A percentile compares a stretch with the other conserved stretches of the same genome.
These are phyloP conservation scores for Enteromius fasciolatus DNA, from an alignment of 2,797 vertebrate genomes.

Conservation along the genomic window DNA sequence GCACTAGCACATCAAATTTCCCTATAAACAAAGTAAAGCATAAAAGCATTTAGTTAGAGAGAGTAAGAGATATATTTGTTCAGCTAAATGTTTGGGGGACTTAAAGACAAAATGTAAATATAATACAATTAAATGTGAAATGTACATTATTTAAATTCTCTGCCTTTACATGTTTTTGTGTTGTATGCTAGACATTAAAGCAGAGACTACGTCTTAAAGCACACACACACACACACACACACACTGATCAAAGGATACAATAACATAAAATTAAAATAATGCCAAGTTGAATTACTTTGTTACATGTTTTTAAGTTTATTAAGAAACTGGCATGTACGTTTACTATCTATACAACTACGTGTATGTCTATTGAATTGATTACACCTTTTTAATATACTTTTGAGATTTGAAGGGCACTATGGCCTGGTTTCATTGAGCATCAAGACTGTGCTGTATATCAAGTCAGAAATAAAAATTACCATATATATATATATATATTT, in stretches of 20 bases:
- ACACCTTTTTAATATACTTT: neutral
- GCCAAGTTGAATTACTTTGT: neutral
- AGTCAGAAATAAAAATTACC: constrained; percentile 55
- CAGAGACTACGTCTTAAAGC: neutral
- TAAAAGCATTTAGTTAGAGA: neutral
- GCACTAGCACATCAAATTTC: neutral
- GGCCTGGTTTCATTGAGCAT: neutral
- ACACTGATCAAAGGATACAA: too few relatives aligned
- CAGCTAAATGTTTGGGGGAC: neutral
- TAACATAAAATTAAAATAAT: neutral
- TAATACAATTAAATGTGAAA: too few relatives aligned
- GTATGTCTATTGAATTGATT: neutral
- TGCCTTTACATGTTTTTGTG: too few relatives aligned
- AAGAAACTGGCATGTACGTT: neutral
- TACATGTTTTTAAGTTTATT: neutral
- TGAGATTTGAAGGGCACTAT: neutral
- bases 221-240: too few relatives aligned
- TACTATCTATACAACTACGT: neutral
- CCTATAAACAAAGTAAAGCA: neutral
- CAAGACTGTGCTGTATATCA: constrained; percentile 33
- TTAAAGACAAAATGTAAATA: neutral
- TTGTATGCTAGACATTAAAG: too few relatives aligned
- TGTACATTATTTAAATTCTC: too few relatives aligned
- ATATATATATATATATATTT: neutral
- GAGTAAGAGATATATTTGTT: neutral